phyloP scores from a whole-genome alignment of 2,888 invertebrate genomes.

The Pardosa pseudoannulata region DNA sequence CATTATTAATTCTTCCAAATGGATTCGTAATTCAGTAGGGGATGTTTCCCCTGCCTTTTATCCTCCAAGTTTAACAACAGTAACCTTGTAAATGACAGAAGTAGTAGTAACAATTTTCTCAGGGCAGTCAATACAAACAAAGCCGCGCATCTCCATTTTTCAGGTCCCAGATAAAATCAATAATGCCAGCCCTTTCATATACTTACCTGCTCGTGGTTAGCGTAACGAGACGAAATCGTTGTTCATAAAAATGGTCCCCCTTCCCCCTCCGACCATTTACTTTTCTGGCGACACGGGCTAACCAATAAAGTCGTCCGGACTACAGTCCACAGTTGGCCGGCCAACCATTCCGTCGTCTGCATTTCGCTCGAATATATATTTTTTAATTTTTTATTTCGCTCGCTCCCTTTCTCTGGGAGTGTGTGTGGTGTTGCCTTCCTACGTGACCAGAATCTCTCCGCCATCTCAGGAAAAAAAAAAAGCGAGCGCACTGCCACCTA shows the following conservation, averaged over 20 bases:
- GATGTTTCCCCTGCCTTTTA: no score
- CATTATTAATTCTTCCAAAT: no score
- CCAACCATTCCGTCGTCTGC: conserved; percentile 33
- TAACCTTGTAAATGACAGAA: no score
- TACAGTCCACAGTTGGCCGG: conserved; percentile 27
- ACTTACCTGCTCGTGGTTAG: neutral
- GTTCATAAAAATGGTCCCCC: conserved; percentile 14
- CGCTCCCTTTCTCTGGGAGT: no score
- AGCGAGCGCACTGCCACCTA: neutral
- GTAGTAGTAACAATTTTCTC: no score
- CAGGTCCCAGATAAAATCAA: neutral
- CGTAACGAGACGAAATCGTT: neutral
- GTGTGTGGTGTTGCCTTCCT: neutral
- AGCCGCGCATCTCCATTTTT: neutral
- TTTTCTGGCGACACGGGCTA: conserved; percentile 9
- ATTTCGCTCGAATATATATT: conserved; percentile 19
- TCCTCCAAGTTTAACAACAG: no score
- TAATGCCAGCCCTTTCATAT: neutral
- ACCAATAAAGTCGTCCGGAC: conserved; percentile 29
- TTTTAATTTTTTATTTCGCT: neutral
- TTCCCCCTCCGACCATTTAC: neutral
- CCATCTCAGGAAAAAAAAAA: neutral
- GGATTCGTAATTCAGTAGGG: no score
- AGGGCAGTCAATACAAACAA: no score
- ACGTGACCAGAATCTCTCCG: neutral